Evolutionary conservation across 2,888 invertebrate species (phyloP).

Genomic region (Augochlorella aurata): DNA sequence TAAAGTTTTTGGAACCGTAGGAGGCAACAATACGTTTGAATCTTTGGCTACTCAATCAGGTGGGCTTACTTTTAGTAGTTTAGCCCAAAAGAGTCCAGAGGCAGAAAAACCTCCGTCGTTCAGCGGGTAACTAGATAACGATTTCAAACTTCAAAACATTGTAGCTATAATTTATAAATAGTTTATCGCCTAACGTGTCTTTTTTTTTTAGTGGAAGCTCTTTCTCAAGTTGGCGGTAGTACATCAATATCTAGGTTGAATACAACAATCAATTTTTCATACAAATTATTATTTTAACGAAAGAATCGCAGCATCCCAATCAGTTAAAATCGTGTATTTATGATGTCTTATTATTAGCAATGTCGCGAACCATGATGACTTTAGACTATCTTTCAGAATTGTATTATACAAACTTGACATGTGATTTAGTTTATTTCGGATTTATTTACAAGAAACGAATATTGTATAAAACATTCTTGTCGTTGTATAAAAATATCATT

Average conservation of each 20-base stretch:
- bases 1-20: conserved; percentile 75
- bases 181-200: conserved; percentile 3
- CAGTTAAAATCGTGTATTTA: conserved; percentile 36
- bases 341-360: conserved; percentile 30
- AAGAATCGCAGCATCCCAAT: background rate
- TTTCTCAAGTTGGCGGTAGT: conserved; percentile 79
- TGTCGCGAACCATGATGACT: background rate
- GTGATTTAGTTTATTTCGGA: conserved; percentile 28
- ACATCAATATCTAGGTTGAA: conserved; percentile 4
- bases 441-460: conserved; percentile 48
- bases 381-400: conserved; percentile 21
- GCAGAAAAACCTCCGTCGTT: conserved; percentile 74
- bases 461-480: conserved; percentile 29
- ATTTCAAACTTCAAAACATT: background rate
- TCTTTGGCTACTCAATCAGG: conserved; percentile 75
- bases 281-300: conserved; percentile 27
- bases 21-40: conserved; percentile 76
- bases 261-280: background rate
- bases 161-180: background rate
- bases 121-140: conserved; percentile 69
- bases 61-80: conserved; percentile 75
- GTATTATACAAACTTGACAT: conserved; percentile 28
- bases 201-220: conserved; percentile 75
- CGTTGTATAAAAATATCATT: conserved; percentile 67
- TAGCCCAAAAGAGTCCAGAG: conserved; percentile 74